Percentiles rank a stretch among this genome's conserved stretches.
These are phyloP conservation scores for Pseudochirops corinnae DNA, from an alignment of 2,797 vertebrate genomes.

Conservation along the genomic window DNA sequence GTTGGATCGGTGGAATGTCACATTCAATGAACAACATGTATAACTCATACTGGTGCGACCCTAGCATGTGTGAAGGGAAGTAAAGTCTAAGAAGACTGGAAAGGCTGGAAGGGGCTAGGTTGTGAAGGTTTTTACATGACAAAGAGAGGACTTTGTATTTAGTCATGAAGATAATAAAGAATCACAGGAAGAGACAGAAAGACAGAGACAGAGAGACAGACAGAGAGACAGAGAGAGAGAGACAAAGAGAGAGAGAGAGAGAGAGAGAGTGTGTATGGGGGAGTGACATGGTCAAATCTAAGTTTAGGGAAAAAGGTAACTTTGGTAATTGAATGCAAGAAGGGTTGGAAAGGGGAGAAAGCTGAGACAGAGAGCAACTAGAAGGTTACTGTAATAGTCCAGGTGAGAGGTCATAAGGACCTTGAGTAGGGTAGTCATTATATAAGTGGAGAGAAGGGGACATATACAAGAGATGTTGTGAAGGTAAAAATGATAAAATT, in stretches of 20 bases:
- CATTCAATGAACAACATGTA: neutral
- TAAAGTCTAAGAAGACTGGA: neutral
- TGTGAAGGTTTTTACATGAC: neutral
- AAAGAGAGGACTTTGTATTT: neutral
- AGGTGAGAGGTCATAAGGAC: neutral
- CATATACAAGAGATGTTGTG: neutral
- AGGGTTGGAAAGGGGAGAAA: neutral
- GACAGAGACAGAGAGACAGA: too few relatives aligned
- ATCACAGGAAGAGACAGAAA: neutral
- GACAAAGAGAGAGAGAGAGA: too few relatives aligned
- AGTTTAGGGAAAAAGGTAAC: neutral
- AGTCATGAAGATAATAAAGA: neutral
- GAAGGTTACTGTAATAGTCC: neutral
- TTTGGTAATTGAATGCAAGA: neutral
- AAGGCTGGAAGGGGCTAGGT: neutral
- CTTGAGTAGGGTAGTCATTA: neutral
- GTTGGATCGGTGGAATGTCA: neutral
- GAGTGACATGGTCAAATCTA: neutral
- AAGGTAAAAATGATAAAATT: neutral
- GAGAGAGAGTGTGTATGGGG: neutral
- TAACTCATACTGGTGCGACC: neutral
- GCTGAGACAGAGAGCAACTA: neutral
- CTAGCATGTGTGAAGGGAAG: neutral
- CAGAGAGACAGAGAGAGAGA: too few relatives aligned
- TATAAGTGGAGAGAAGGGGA: neutral